phyloP scores from a whole-genome alignment of 2,797 vertebrate genomes.

The Antennarius maculatus region DNA sequence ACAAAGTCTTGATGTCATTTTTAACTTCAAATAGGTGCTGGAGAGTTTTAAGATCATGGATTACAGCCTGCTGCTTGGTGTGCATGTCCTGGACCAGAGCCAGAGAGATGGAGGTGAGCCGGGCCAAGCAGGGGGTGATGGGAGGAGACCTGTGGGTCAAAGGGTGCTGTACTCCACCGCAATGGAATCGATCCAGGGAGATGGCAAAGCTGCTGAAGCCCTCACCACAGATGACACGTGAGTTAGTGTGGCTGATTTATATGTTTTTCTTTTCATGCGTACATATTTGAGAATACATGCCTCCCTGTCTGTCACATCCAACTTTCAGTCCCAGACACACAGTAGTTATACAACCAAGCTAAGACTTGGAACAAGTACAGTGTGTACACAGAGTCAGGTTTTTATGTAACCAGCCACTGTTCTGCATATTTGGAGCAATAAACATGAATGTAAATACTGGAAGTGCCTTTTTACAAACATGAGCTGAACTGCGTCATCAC shows the following conservation, averaged over 20 bases:
- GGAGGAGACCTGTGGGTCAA: slow-evolving; percentile 88
- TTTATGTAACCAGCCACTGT: slow-evolving; percentile 51
- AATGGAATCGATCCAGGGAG: slow-evolving; percentile 98
- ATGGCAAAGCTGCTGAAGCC: slow-evolving; percentile 89
- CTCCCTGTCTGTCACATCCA: slow-evolving; percentile 28
- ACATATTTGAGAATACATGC: slow-evolving; percentile 53
- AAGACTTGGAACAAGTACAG: slow-evolving; percentile 19
- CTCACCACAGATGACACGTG: slow-evolving; percentile 91
- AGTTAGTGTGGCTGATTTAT: slow-evolving; percentile 67
- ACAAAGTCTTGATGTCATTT: slow-evolving; percentile 10
- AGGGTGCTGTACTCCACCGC: slow-evolving; percentile 97
- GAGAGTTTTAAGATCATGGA: slow-evolving; percentile 99
- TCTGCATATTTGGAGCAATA: slow-evolving; percentile 46
- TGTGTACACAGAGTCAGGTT: slow-evolving; percentile 28
- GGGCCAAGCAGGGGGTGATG: slow-evolving; percentile 82
- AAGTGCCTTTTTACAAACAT: slow-evolving; percentile 58
- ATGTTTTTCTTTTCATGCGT: neutral
- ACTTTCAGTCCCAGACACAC: slow-evolving; percentile 16
- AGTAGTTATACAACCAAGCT: slow-evolving; percentile 39
- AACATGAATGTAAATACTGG: slow-evolving; percentile 46
- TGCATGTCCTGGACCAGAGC: slow-evolving; percentile 89
- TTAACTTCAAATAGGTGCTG: slow-evolving; percentile 84
- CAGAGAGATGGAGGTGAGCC: slow-evolving; percentile 86
- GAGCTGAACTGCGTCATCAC: slow-evolving; percentile 21
- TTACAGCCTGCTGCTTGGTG: slow-evolving; percentile 95